Evolutionary conservation across 2,797 vertebrate species (phyloP).

Genomic region (Thripadectes ignobilis): DNA sequence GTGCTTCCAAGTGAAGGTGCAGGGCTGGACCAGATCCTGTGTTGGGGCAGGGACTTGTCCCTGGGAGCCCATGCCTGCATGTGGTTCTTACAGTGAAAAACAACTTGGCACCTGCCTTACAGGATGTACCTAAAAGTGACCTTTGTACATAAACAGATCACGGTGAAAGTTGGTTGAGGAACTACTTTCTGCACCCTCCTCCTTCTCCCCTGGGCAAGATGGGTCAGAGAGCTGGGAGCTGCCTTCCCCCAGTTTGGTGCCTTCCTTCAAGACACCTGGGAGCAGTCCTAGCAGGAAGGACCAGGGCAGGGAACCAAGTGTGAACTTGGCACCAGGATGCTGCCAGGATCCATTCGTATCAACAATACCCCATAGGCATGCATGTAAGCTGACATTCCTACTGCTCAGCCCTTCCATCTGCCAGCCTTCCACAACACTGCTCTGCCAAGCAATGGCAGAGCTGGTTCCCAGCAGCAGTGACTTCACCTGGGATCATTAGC

Average conservation of each 20-base stretch:
- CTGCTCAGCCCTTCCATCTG: not conserved
- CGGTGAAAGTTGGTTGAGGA: not conserved
- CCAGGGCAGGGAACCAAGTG: not conserved
- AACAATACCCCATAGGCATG: accelerated
- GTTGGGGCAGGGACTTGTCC: not conserved
- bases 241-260: not conserved
- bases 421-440: not conserved
- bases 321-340: not conserved
- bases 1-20: not conserved
- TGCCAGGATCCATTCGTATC: not conserved
- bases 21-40: not conserved
- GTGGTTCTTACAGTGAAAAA: not conserved
- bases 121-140: not conserved
- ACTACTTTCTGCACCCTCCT: not conserved
- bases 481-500: not conserved
- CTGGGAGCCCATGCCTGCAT: not conserved
- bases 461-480: not conserved
- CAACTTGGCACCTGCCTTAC: not conserved
- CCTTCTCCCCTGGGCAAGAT: not conserved
- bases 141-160: not conserved
- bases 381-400: not conserved
- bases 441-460: not conserved
- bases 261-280: not conserved
- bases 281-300: not conserved
- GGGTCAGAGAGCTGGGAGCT: not conserved